These are phyloP conservation scores for Melanerpes formicivorus DNA, from an alignment of 2,113 vertebrate species.

Conservation along the genomic window DNA sequence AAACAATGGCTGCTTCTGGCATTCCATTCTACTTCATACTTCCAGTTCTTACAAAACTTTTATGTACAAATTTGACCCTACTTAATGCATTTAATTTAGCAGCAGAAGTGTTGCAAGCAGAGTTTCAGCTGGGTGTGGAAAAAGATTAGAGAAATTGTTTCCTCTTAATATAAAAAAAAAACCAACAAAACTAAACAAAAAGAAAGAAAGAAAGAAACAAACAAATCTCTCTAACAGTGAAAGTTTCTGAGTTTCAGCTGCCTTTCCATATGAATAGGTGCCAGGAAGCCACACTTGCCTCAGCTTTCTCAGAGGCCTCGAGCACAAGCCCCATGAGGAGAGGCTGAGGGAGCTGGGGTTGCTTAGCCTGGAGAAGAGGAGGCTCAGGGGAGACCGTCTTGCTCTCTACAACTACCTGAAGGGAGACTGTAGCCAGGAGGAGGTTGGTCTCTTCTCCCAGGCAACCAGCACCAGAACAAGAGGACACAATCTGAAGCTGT, in stretches of 20 bases:
- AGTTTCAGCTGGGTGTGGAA: slow-evolving; percentile 24
- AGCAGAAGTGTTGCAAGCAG: background rate
- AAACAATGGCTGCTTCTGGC: slow-evolving; percentile 74
- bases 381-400: no score
- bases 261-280: background rate
- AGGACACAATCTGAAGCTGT: no score
- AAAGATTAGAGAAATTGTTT: background rate
- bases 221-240: background rate
- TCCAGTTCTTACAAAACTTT: slow-evolving; percentile 54
- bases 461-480: no score
- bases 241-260: background rate
- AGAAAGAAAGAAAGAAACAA: no score
- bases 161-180: no score
- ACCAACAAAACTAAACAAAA: no score
- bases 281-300: background rate
- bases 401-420: no score
- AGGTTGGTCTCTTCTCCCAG: no score
- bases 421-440: no score
- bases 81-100: slow-evolving; percentile 13
- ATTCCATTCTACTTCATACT: slow-evolving; percentile 24
- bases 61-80: slow-evolving; percentile 33
- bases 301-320: background rate
- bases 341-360: no score
- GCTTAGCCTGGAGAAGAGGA: no score
- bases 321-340: no score